These are phyloP conservation scores for Aegypius monachus DNA, from an alignment of 2,113 vertebrate species.

Conservation along the genomic window DNA sequence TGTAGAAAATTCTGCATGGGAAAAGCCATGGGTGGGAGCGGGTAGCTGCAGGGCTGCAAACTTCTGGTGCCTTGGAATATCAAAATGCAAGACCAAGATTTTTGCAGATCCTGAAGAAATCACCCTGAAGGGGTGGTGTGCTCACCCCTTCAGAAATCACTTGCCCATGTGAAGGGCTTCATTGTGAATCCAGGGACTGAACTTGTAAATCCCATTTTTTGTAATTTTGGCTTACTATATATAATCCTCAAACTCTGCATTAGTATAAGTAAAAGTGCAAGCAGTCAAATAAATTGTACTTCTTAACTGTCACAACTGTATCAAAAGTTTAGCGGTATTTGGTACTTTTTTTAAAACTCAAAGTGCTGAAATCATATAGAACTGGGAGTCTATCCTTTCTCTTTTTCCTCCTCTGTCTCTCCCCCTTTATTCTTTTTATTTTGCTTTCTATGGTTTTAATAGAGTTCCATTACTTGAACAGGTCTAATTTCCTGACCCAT, in stretches of 20 bases:
- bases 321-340: background rate
- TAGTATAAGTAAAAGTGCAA: background rate
- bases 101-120: background rate
- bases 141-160: background rate
- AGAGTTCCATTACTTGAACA: background rate
- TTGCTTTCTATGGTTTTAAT: conserved; percentile 18
- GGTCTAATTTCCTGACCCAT: conserved; percentile 8
- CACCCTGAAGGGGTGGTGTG: too few relatives aligned
- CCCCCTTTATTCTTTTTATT: background rate
- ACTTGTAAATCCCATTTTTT: accelerated
- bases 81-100: background rate
- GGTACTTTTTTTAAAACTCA: background rate
- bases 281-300: background rate
- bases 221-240: background rate
- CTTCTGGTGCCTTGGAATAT: background rate
- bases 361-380: background rate
- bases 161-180: accelerated
- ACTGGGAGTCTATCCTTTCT: background rate
- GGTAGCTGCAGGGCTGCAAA: background rate
- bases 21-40: accelerated
- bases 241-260: background rate
- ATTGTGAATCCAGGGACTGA: background rate
- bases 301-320: background rate
- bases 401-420: background rate
- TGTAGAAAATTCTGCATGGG: background rate